A percentile compares a stretch with the other conserved stretches of the same genome.
Conservation (phyloP, 2,888 invertebrate species). For the Chrysolina haemoptera region DNA sequence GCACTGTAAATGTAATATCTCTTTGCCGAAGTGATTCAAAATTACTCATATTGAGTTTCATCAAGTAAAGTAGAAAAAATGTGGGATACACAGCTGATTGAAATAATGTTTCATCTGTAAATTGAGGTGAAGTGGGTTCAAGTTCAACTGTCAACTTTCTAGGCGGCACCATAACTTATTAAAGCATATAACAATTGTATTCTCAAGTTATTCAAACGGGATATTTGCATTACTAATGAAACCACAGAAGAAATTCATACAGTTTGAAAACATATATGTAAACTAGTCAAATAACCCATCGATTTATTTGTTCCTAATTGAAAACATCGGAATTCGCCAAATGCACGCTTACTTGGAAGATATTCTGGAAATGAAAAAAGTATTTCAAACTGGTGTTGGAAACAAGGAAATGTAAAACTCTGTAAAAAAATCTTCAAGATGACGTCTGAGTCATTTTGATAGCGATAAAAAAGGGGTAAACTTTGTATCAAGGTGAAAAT, state of each 20-base stretch:
- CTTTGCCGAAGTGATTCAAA: too few species aligned
- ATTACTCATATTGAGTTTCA: too few species aligned
- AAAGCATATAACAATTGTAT: constrained; percentile 1
- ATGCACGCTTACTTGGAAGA: neutral
- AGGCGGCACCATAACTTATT: neutral
- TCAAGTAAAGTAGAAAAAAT: neutral
- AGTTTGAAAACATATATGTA: neutral
- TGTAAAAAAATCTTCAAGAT: too few species aligned
- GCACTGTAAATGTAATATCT: too few species aligned
- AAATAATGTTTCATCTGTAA: neutral
- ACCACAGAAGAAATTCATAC: neutral
- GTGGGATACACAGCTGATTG: neutral
- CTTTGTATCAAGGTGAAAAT: too few species aligned
- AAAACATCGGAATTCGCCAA: neutral
- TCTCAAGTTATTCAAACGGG: neutral
- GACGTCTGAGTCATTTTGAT: too few species aligned
- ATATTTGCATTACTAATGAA: constrained; percentile 17
- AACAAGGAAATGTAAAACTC: too few species aligned
- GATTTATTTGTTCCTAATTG: neutral
- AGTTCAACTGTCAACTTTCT: constrained; percentile 18
- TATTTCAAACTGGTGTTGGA: too few species aligned
- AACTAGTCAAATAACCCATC: constrained; percentile 12
- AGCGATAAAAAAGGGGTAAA: too few species aligned
- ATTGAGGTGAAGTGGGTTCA: constrained; percentile 4
- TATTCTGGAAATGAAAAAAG: neutral